phyloP scores from a whole-genome alignment of 2,888 invertebrate genomes.

The Proisotoma minuta region DNA sequence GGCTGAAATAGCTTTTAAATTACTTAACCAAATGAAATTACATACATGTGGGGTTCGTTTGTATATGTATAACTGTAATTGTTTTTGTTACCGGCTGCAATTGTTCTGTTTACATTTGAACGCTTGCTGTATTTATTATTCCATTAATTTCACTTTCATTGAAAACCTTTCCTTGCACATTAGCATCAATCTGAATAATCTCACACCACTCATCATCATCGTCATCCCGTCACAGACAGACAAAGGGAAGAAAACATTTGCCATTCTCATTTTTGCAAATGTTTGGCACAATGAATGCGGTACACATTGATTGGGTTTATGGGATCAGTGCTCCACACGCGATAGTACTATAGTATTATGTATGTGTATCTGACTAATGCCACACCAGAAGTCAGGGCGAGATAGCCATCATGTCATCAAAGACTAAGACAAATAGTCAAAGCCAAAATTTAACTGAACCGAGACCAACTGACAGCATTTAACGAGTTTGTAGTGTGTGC shows the following conservation, averaged over 20 bases:
- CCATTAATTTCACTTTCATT: constrained; percentile 18
- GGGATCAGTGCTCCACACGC: constrained; percentile 1
- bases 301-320: background rate
- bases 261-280: constrained; percentile 4
- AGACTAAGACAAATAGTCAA: constrained; percentile 5
- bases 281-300: background rate
- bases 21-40: too few species aligned
- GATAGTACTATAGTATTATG: too few species aligned
- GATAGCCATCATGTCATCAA: background rate
- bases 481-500: too few species aligned
- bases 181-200: too few species aligned
- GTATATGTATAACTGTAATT: too few species aligned
- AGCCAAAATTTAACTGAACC: constrained; percentile 5
- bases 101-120: constrained; percentile 1
- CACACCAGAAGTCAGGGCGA: background rate
- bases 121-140: constrained; percentile 12
- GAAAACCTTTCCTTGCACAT: background rate
- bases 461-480: constrained; percentile 1
- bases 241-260: background rate
- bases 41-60: too few species aligned
- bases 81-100: too few species aligned
- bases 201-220: too few species aligned
- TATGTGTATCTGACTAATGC: background rate
- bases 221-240: background rate
- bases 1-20: too few species aligned